Evolutionary conservation across 92 coral and sea anemone genomes (phyloP).

Genomic region (Zoanthus sociatus): DNA sequence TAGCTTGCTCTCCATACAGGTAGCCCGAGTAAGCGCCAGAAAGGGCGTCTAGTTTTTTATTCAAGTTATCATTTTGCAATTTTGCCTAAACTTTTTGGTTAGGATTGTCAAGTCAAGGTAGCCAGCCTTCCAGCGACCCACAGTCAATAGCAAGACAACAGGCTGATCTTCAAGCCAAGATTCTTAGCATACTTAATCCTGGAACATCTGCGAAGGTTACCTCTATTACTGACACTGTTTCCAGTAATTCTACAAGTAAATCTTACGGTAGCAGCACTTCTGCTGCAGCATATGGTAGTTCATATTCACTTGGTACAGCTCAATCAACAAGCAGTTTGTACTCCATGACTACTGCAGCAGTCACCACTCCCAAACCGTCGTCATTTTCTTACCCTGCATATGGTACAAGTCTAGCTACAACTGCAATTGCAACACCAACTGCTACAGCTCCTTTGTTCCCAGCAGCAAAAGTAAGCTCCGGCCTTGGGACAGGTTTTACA

Average conservation of each 20-base stretch:
- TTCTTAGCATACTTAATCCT: conserved; percentile 95
- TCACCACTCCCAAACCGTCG: conserved; percentile 19
- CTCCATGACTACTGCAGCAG: conserved; percentile 34
- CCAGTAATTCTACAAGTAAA: not conserved
- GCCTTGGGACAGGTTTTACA: not conserved
- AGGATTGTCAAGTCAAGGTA: conserved; percentile 70
- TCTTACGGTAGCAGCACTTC: not conserved
- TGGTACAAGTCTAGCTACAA: conserved; percentile 28
- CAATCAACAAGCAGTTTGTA: conserved; percentile 28
- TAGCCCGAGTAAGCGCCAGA: too few species aligned
- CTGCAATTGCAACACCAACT: conserved; percentile 49
- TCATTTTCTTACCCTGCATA: conserved; percentile 22
- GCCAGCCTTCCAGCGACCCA: conserved; percentile 82
- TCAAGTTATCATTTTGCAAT: conserved; percentile 28
- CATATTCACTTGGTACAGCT: conserved; percentile 14
- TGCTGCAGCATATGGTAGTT: conserved; percentile 6
- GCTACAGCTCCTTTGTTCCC: conserved; percentile 65
- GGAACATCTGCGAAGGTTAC: conserved; percentile 55
- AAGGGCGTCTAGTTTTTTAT: not conserved
- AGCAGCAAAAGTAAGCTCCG: conserved; percentile 37
- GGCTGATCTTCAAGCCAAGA: conserved; percentile 99
- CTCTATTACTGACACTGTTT: conserved; percentile 10
- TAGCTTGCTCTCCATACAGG: too few species aligned
- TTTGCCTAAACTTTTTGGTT: conserved; percentile 59
- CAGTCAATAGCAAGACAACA: conserved; percentile 98